phyloP scores from a whole-genome alignment of 2,113 vertebrate genomes.

The Xerus inauris region DNA sequence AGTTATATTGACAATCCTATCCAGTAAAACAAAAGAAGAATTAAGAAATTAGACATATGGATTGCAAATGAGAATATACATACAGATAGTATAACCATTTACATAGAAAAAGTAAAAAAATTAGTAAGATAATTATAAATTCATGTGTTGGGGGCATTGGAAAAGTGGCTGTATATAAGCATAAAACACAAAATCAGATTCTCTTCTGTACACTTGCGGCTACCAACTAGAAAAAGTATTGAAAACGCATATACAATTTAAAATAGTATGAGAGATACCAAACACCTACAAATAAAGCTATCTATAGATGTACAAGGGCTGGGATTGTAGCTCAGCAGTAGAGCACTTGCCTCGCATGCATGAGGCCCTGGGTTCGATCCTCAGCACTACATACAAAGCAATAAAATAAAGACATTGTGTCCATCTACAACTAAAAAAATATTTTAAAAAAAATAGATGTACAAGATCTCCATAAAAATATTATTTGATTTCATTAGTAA shows the following conservation, averaged over 20 bases:
- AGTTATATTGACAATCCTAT: not conserved
- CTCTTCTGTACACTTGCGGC: not conserved
- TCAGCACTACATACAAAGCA: no score
- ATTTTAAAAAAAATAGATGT: no score
- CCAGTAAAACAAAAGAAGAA: not conserved
- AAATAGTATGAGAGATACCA: not conserved
- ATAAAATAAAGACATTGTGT: no score
- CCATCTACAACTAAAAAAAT: no score
- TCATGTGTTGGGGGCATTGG: not conserved
- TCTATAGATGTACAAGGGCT: not conserved
- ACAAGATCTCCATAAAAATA: not conserved
- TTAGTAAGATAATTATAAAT: not conserved
- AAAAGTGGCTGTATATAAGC: not conserved
- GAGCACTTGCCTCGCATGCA: no score
- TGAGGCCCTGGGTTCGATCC: no score
- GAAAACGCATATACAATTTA: not conserved
- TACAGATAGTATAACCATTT: not conserved
- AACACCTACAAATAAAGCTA: not conserved
- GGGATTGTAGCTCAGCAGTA: no score
- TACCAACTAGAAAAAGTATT: not conserved
- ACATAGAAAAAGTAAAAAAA: not conserved
- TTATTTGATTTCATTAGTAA: not conserved
- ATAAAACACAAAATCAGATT: not conserved
- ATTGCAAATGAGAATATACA: conserved; percentile 31
- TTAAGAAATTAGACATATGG: not conserved